These are phyloP conservation scores for Patella ulyssiponensis DNA, from an alignment of 2,888 invertebrate species.

Conservation along the genomic window DNA sequence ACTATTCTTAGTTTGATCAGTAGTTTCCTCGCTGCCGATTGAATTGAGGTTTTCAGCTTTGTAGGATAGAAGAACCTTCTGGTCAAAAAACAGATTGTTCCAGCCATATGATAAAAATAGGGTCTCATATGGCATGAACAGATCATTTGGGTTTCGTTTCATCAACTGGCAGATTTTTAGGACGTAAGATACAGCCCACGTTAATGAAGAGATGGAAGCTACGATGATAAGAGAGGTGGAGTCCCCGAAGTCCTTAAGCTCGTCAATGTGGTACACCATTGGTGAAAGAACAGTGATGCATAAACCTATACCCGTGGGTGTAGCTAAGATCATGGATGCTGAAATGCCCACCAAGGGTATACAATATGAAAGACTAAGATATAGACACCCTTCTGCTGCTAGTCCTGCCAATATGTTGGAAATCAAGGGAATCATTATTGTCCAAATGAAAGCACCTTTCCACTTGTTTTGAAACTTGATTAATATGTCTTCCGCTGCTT, in stretches of 20 bases:
- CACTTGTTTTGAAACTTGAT: constrained; percentile 33
- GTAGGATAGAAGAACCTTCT: constrained; percentile 39
- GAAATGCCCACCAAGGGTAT: constrained; percentile 43
- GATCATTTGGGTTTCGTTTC: constrained; percentile 21
- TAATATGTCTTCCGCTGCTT: constrained; percentile 26
- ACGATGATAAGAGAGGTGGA: constrained; percentile 29
- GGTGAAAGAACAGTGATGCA: constrained; percentile 30
- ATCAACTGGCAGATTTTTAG: constrained; percentile 23
- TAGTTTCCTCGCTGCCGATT: neutral
- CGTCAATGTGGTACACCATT: constrained; percentile 33
- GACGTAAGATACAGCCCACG: constrained; percentile 39
- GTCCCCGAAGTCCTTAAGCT: constrained; percentile 40
- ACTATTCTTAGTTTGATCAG: neutral
- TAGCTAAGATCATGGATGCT: constrained; percentile 44
- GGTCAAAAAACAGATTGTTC: constrained; percentile 44
- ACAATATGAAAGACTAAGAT: constrained; percentile 41
- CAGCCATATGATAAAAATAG: constrained; percentile 41
- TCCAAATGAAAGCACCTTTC: constrained; percentile 17
- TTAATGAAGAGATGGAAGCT: constrained; percentile 34
- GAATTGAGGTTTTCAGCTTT: constrained; percentile 36
- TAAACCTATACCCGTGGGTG: constrained; percentile 40
- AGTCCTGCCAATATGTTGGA: constrained; percentile 39
- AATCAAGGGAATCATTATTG: constrained; percentile 36
- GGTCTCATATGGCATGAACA: constrained; percentile 38
- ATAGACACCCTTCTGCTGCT: constrained; percentile 37